These are phyloP conservation scores for Oceanites oceanicus DNA, from an alignment of 2,113 vertebrate genomes.

Conservation along the genomic window DNA sequence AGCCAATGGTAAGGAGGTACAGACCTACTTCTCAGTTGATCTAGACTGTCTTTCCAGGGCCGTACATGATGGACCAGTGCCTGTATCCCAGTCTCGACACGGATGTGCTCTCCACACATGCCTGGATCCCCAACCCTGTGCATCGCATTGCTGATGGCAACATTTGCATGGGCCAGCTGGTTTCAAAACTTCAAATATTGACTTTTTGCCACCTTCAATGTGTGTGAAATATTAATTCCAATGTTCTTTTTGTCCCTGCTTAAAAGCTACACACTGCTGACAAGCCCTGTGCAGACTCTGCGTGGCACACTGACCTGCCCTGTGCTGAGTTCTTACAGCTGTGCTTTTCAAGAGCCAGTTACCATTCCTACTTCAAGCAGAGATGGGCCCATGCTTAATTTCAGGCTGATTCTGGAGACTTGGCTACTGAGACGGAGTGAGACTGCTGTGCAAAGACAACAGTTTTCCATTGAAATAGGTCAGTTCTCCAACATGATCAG, in stretches of 20 bases:
- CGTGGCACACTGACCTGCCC: neutral
- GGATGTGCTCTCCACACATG: neutral
- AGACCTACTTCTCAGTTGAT: neutral
- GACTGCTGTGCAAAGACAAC: neutral
- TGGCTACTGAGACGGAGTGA: accelerated
- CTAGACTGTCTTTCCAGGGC: neutral
- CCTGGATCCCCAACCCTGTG: neutral
- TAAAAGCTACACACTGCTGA: neutral
- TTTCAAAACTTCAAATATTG: neutral
- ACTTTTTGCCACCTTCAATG: neutral
- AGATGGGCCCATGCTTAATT: neutral
- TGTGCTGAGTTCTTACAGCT: neutral
- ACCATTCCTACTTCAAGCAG: neutral
- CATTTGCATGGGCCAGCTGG: neutral
- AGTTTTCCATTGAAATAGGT: neutral
- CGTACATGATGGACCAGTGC: neutral
- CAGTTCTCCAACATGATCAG: neutral
- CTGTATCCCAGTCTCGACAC: neutral
- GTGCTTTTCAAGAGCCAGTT: neutral
- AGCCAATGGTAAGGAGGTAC: neutral
- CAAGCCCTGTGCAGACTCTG: neutral
- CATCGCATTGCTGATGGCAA: neutral
- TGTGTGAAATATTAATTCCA: neutral
- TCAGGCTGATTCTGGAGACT: neutral
- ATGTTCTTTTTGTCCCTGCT: neutral